Base-by-base conservation (phyloP, 2,888 invertebrate genomes). In the Pilophorus perplexus region DNA sequence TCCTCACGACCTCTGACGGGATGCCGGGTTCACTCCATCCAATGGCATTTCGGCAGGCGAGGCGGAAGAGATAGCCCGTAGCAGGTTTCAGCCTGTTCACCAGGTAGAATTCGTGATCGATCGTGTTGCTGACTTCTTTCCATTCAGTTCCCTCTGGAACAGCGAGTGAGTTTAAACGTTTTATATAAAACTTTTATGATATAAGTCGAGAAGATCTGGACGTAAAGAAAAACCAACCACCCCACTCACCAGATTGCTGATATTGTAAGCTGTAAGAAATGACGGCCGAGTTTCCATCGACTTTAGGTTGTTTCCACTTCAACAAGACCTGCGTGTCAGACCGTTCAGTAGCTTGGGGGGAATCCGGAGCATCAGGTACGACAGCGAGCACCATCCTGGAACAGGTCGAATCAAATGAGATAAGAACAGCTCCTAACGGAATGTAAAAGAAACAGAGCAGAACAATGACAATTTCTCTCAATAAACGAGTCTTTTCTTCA, bases 11-110 rank as follows among this genome's bases (percentile, higher is more conserved):
- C 68, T 85, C 83, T 1, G 92, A 89, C 0, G 91, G 88, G 70
- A 90, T 87, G 50, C 94, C 93, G 75, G 88, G 87, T 64, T 90
- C 90, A 78, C 96, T 93, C 89, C 93, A 93, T 0, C 97, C 97
- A 75, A 97, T 92, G 60, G 86, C 85, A 79, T 98, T 98, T 71
- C 86, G 83, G 0, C 94, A 92, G 0, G 91, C 85, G 27, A 97
- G 81, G 67, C 96, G 83, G 80, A 97, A 95, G 72, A 92, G 87
- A 78, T 98, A 96, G 74, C 85, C 85, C 25, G 87, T 88, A 71
- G 87, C 84, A 0, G 92, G 85, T 60, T 83, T 80, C n/a, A 98
- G 82, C 71, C 87, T 85, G 72, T 84, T 83, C 1, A 96, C 83
- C 14, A 95, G 80, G 76, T 86, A 95, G 78, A 93, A 95, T 76